Evolutionary conservation across 1,140 invertebrate genomes (phyloP).

Genomic region (Anastatus disparis): DNA sequence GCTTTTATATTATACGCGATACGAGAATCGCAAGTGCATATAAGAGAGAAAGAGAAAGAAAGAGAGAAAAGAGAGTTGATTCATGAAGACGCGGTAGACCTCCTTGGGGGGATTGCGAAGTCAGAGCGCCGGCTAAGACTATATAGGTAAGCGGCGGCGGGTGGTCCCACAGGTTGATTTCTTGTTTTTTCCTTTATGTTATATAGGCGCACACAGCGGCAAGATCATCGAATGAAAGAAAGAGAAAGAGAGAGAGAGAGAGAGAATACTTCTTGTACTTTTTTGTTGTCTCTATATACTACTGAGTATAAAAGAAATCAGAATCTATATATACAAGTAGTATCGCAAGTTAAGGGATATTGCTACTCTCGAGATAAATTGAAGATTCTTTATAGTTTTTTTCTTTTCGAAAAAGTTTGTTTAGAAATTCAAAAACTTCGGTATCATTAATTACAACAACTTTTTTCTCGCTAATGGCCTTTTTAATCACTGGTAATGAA

Average conservation of each 20-base stretch:
- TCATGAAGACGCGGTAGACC: conserved; percentile 67
- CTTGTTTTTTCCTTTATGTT: conserved; percentile 65
- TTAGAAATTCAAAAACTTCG: too few species aligned
- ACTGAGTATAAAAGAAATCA: too few species aligned
- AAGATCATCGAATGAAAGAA: conserved; percentile 18
- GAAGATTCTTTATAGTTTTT: too few species aligned
- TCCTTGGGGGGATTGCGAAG: conserved; percentile 60
- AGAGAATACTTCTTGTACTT: too few species aligned
- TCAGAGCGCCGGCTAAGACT: background rate
- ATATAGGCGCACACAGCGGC: background rate
- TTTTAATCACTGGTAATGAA: too few species aligned
- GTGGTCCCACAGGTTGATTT: conserved; percentile 67
- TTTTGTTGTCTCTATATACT: too few species aligned
- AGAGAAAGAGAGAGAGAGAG: conserved; percentile 21
- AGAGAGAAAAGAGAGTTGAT: conserved; percentile 63
- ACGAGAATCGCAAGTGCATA: conserved; percentile 24
- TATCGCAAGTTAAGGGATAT: too few species aligned
- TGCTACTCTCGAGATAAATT: too few species aligned
- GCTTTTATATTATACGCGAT: conserved; percentile 36
- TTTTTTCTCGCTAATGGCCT: too few species aligned
- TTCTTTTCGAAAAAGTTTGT: too few species aligned
- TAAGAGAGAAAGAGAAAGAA: conserved; percentile 47
- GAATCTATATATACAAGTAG: too few species aligned
- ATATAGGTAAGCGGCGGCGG: conserved; percentile 64
- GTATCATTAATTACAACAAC: too few species aligned